Base-by-base conservation (phyloP, 35 echinoderm and acorn worm species). In the Amphiura filiformis region DNA sequence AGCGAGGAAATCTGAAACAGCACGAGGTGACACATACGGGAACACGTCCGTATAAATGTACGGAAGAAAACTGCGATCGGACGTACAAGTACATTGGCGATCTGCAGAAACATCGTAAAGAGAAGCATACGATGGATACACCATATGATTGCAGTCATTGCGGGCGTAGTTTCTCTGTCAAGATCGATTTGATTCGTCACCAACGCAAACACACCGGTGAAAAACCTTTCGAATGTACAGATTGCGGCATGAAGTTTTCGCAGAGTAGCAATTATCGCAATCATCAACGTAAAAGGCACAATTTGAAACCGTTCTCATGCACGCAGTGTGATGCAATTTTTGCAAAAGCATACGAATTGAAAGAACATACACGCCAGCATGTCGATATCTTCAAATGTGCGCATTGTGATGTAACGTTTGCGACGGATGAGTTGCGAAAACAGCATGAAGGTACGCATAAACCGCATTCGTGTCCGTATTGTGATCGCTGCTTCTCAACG, bases 391-490 rank as follows among this genome's bases (percentile, higher is more conserved):
- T 31, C 36, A 32, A 52, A 18, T 83, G 81, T 28, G 11, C 1
- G 4, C 35, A 56, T 35, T 83, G 81, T 57, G 81, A 83, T 34
- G 32, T 83, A n/a, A 56, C 42, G 12, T 83, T 83, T 83, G 1
- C 81, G 5, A 7, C 31, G 1, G 56, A 56, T 15, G 11, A 11
- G 0, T 33, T 18, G 11, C 81, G 42, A 35, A 49, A 52, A 83
- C 31, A 33, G 32, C 81, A 83, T 33, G 42, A 56, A 57, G 26
- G 15, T 30, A 70, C 28, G 9, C 61, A 70, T n/a, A 70, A 70
- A 70, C 61, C 61, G 26, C 61, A 70, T 30, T 70, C 61, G 7
- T 70, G 61, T 70, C 61, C 61, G 61, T 70, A 70, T 30, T 70
- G 61, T 23, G 61, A 70, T 30, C 15, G 28, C 1, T 70, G 61